Conservation (phyloP, 2,113 vertebrate species). For the Atherinomorus stipes region DNA sequence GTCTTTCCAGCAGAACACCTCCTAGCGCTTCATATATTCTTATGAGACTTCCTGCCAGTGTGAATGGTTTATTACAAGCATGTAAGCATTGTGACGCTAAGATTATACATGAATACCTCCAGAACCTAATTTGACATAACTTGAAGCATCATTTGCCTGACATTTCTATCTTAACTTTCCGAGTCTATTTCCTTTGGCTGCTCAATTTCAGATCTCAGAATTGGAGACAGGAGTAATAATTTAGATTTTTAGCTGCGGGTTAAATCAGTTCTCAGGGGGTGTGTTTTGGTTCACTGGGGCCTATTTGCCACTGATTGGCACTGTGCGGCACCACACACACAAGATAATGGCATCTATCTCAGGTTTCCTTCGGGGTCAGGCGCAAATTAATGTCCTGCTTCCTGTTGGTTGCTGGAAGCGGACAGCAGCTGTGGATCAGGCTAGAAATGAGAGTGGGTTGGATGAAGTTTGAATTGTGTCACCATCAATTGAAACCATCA, state of each 20-base stretch:
- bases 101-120: conserved; percentile 31
- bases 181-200: conserved; percentile 27
- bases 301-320: conserved; percentile 74
- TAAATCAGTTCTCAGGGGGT: conserved; percentile 48
- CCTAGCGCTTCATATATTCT: conserved; percentile 51
- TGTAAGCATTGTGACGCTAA: conserved; percentile 12
- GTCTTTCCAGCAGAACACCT: conserved; percentile 50
- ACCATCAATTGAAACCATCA: conserved; percentile 25
- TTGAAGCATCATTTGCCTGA: conserved; percentile 24
- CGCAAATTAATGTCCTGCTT: conserved; percentile 77
- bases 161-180: conserved; percentile 44
- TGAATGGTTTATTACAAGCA: conserved; percentile 44
- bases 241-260: conserved; percentile 42
- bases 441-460: conserved; percentile 17
- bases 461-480: conserved; percentile 9
- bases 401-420: conserved; percentile 71
- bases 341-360: conserved; percentile 80
- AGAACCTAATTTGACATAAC: conserved; percentile 17
- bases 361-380: conserved; percentile 81
- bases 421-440: conserved; percentile 64
- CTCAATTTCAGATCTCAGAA: conserved; percentile 59
- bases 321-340: conserved; percentile 60
- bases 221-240: conserved; percentile 52
- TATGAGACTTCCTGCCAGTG: conserved; percentile 30
- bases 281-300: conserved; percentile 68